A percentile compares a stretch with the other conserved stretches of the same genome.
Evolutionary conservation across 2,113 vertebrate genomes (phyloP).

Genomic region (Motacilla alba): DNA sequence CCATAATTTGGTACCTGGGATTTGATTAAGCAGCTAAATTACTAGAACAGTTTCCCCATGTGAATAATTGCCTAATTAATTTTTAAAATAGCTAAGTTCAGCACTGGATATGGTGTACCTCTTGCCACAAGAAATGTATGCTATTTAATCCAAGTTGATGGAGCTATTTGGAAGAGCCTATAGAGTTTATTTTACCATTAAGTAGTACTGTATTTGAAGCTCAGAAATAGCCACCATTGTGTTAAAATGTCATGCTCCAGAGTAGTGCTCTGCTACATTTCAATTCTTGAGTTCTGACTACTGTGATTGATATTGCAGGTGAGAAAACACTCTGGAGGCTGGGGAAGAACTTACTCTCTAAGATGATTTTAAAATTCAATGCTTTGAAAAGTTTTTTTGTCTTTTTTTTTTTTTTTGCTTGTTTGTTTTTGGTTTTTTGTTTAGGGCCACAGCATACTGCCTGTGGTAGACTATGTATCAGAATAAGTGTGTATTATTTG

Average conservation of each 20-base stretch:
- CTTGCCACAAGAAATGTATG: background rate
- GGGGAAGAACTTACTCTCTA: background rate
- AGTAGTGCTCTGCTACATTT: background rate
- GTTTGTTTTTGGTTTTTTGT: background rate
- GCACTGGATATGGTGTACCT: slow-evolving; percentile 19
- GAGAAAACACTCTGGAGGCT: background rate
- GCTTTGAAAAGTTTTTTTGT: background rate
- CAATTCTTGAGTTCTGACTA: background rate
- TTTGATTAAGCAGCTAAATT: slow-evolving; percentile 63
- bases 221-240: background rate
- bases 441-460: background rate
- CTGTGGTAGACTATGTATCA: background rate
- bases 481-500: background rate
- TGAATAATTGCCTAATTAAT: slow-evolving; percentile 67
- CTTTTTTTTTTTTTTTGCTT: background rate
- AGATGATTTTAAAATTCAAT: background rate
- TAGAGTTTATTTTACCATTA: background rate
- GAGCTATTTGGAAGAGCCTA: slow-evolving; percentile 5
- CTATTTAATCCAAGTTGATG: slow-evolving; percentile 24
- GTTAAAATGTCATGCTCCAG: background rate
- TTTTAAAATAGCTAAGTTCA: slow-evolving; percentile 64
- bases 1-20: slow-evolving; percentile 67
- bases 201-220: background rate
- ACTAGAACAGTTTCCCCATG: slow-evolving; percentile 49
- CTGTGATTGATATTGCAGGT: background rate